Base-by-base conservation (phyloP, 2,888 invertebrate genomes). In the Tenthredo notha region DNA sequence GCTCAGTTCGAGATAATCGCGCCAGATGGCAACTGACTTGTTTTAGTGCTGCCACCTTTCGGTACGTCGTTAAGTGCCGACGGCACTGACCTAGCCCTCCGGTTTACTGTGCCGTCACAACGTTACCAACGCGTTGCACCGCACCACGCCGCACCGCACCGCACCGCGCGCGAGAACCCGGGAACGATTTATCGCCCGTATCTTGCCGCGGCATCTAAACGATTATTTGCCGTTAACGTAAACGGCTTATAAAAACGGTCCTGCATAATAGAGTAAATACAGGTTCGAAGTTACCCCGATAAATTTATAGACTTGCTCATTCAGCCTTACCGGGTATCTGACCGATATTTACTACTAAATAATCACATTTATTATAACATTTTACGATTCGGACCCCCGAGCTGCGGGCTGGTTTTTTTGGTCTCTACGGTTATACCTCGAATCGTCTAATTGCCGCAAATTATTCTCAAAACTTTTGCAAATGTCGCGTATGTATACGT, bases 261-360 rank as follows among this genome's bases (percentile, higher is more conserved):
- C 90, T 91, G 92, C 92, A 91, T 93, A 92, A 93, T 93, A 92
- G 92, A 92, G 92, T 93, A 93, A 93, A 93, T 93, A 93, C 92
- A 93, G 93, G 91, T 91, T 90, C 89, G 89, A 87, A 90, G 87
- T 89, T 82, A 84, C 86, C 88, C 86, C 86, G 90, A 88, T 86
- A 88, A 91, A 93, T 93, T 93, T 93, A 93, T 93, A 91, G 92
- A 90, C 90, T 91, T 92, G 92, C 92, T 88, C 86, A 86, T 87
- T 85, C 86, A 87, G 85, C 85, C 87, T 15, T 18, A n/a, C 18
- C 25, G 61, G 61, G 80, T n/a, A 61, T 50, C 77, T 61, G 67
- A 77, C 67, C 78, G 43, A 84, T 33, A 84, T 78, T 84, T 78
- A 80, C 12, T 80, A 61, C 40, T 6, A 61, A 80, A 80, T 80